A percentile compares a stretch with the other conserved stretches of the same genome.
These are phyloP conservation scores for Magallana angulata DNA, from an alignment of 1,140 invertebrate species.

Conservation along the genomic window DNA sequence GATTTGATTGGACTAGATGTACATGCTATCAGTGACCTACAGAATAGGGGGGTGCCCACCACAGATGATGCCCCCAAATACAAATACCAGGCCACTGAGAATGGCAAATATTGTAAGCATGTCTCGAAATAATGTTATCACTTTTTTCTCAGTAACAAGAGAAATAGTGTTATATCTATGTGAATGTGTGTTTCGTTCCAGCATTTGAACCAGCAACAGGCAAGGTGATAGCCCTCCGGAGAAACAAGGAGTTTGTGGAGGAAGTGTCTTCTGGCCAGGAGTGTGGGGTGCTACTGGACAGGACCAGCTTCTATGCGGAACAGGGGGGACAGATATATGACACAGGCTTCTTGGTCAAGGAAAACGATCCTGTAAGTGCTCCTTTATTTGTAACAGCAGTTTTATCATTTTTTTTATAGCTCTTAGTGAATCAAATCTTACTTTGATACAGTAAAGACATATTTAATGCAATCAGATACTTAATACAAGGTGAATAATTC, in stretches of 20 bases:
- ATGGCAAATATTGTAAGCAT: constrained; percentile 75
- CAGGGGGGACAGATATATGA: constrained; percentile 99
- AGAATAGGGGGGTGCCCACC: constrained; percentile 85
- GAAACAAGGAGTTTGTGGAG: constrained; percentile 92
- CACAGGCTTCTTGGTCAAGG: constrained; percentile 95
- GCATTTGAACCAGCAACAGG: constrained; percentile 80
- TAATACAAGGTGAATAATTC: too few relatives aligned
- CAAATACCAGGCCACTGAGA: constrained; percentile 84
- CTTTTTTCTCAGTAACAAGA: neutral
- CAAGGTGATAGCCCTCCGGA: constrained; percentile 84
- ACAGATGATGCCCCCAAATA: constrained; percentile 97
- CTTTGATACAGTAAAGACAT: too few relatives aligned
- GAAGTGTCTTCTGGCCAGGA: constrained; percentile 90
- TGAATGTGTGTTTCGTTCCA: constrained; percentile 59
- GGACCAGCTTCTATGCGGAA: constrained; percentile 95
- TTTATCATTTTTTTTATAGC: too few relatives aligned
- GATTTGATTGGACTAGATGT: constrained; percentile 94
- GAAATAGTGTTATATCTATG: neutral
- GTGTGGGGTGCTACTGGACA: constrained; percentile 95
- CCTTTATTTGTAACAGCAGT: too few relatives aligned
- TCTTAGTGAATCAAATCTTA: too few relatives aligned
- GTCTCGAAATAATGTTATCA: neutral
- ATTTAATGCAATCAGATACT: too few relatives aligned
- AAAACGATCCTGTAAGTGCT: constrained; percentile 85
- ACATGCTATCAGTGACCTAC: constrained; percentile 94